Conservation (phyloP, 2,888 invertebrate species). For the Oxycera nigricornis region DNA sequence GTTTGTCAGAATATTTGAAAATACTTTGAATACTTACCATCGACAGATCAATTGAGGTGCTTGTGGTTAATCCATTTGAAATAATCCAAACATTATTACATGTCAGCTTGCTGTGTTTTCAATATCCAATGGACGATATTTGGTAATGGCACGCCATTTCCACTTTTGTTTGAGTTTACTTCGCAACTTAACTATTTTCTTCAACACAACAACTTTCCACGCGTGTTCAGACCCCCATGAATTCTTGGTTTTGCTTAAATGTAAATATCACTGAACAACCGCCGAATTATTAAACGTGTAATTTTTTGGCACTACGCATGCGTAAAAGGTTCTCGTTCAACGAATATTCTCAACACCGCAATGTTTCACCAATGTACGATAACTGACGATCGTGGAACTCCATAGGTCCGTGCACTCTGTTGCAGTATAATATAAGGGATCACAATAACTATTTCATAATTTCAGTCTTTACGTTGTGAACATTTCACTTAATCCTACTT, state of each 20-base stretch:
- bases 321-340: no score
- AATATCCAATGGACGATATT: not conserved
- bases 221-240: no score
- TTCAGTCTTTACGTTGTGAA: conserved; percentile 5
- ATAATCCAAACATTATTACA: conserved; percentile 8
- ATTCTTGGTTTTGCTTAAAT: not conserved
- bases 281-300: no score
- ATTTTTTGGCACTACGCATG: no score
- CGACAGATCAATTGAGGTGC: not conserved
- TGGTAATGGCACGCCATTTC: not conserved
- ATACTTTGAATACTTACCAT: no score
- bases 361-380: no score
- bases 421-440: no score
- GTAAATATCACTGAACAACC: not conserved
- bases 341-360: no score
- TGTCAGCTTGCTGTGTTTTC: not conserved
- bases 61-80: conserved; percentile 7
- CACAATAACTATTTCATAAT: not conserved
- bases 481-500: not conserved
- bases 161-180: not conserved
- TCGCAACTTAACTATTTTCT: not conserved
- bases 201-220: no score
- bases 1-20: no score
- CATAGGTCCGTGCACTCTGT: no score
- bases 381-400: no score